Evolutionary conservation across 2,113 vertebrate species (phyloP), one percentile per base, ranked within the genome.

Genomic region (Phyllopteryx taeniolatus): DNA sequence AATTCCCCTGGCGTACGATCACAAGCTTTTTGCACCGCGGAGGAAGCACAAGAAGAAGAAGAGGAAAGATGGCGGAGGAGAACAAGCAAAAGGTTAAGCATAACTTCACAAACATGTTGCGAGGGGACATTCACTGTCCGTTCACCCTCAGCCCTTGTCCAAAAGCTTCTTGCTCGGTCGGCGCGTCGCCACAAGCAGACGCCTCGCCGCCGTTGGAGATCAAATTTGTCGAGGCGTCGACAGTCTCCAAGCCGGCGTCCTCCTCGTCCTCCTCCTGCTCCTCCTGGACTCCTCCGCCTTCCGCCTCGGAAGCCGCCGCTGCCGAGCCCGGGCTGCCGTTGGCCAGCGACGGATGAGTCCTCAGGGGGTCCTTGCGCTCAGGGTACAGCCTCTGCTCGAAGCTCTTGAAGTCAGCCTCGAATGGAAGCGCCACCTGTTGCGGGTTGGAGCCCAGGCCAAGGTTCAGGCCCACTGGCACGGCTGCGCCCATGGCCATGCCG

Each of bases 341-440:
- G 11, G 85, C 90, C 67, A 95, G 91, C 67, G 95, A 92, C 6
- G 91, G 91, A 19, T 95, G 95, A 94, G 96, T 98, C 93, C 96
- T 96, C 85, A 95, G 94, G 86, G 56, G 89, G 76, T 90, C 96
- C 89, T 93, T 93, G 76, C 95, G 92, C 64, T 98, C 96, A 0
- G 93, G 90, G 33, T 93, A 98, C 85, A 97, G 91, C 65, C 95
- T 92, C 85, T 95, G 96, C 91, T 98, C 96, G 35, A 98, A 93
- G 68, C 87, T 90, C 56, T 96, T 95, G 89, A 97, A 97, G 42
- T 97, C 96, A 0, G 94, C 75, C 75, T 98, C 97, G 9, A 92
- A 93, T 64, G 90, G 79, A 65, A 97, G 89, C 3, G 93, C 59
- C 53, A 78, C 87, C 3, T 78, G 67, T 13, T 87, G 86, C 56